Evolutionary conservation across 2,113 vertebrate genomes (phyloP), one percentile per base, ranked within the genome.

Genomic region (Meleagris gallopavo): DNA sequence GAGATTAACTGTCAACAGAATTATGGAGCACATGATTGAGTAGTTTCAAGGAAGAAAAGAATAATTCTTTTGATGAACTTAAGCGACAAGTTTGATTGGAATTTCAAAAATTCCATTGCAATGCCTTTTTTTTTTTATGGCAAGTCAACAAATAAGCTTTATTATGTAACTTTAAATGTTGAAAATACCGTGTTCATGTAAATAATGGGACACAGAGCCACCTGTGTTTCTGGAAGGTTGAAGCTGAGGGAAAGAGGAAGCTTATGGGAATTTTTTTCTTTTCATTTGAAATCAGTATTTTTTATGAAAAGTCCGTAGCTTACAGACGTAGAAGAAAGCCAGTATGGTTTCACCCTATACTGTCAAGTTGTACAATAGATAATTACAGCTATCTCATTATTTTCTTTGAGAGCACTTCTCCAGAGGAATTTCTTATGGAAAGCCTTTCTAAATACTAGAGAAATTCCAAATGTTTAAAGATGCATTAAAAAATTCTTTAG

Each of bases 111-210:
- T 29, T 78, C 29, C 7, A 5, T 78, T 67, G 25, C 10, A n/a
- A 1, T 36, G 17, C 13, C 22, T 86, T 65, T 15, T 55, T 3
- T 62, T 57, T 70, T 73, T 21, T 4, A 15, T 43, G 76, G 15
- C 8, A 19, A 34, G 18, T 11, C 50, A 10, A 22, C 50, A 75
- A 60, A 3, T 18, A 34, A 80, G 4, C 60, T 81, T 12, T 65
- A 7, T 30, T 40, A 9, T 0, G 0, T 66, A 22, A 21, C 58
- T 54, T 50, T 11, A 71, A 57, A 12, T 57, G 30, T 64, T 54
- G 50, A 11, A 71, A 62, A 12, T 52, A 25, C 4, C 40, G 8
- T 9, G 8, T 24, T 11, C 1, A 2, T 40, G 17, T 41, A 20
- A 78, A 79, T 34, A 65, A 12, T 20, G 45, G 43, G 9, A 17